Evolutionary conservation across 2,113 vertebrate genomes (phyloP).

Genomic region (Cacatua alba): DNA sequence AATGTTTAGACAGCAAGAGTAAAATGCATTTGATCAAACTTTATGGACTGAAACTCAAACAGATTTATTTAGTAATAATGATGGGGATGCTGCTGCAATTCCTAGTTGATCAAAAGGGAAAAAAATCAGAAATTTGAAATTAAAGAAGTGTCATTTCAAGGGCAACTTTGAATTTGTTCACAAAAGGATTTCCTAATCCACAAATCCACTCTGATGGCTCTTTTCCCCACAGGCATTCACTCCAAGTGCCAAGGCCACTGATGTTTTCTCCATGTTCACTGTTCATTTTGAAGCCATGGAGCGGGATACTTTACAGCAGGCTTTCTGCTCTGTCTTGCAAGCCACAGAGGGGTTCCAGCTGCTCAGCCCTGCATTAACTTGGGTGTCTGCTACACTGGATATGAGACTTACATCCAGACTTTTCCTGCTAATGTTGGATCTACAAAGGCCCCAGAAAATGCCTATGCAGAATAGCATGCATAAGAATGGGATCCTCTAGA

Average conservation of each 20-base stretch:
- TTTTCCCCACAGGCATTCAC: neutral
- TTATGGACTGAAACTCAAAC: constrained; percentile 69
- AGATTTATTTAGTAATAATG: constrained; percentile 64
- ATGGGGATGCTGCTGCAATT: constrained; percentile 36
- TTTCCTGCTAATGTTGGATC: neutral
- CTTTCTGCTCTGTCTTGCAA: neutral
- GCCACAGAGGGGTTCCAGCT: neutral
- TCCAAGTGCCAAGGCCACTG: neutral
- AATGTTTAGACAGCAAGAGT: constrained; percentile 65
- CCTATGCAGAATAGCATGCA: neutral
- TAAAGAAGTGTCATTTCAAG: constrained; percentile 16
- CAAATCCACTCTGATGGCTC: neutral
- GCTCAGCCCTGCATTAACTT: neutral
- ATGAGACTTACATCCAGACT: neutral
- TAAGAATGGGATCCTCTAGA: neutral
- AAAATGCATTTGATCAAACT: constrained; percentile 59
- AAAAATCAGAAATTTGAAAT: neutral
- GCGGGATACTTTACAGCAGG: neutral
- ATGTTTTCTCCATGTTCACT: neutral
- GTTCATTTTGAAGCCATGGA: neutral
- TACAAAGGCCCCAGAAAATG: neutral
- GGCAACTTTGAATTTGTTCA: neutral
- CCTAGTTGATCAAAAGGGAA: constrained; percentile 10
- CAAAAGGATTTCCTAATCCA: neutral
- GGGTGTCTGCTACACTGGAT: neutral